Conservation (phyloP, 2,888 invertebrate species). For the Helleia helle region DNA sequence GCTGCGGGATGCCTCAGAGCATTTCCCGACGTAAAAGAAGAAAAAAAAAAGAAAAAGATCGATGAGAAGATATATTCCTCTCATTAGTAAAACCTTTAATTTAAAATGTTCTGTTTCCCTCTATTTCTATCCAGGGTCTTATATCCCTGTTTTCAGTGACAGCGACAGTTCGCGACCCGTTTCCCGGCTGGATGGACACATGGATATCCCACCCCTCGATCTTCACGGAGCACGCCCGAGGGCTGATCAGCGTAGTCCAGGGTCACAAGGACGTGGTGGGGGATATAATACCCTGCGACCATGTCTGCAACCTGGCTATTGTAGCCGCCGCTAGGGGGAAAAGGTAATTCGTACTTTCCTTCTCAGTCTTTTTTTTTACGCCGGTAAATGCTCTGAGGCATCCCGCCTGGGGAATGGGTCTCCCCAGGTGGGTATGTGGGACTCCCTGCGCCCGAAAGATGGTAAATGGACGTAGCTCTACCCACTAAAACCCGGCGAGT, state of each 20-base stretch:
- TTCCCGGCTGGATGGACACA: constrained; percentile 94
- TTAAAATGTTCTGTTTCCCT: not conserved
- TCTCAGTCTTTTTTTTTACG: too few relatives aligned
- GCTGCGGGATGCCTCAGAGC: too few relatives aligned
- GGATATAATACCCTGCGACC: constrained; percentile 81
- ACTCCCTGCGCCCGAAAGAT: too few relatives aligned
- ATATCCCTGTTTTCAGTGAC: constrained; percentile 51
- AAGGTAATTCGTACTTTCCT: constrained; percentile 8
- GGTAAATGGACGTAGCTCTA: too few relatives aligned
- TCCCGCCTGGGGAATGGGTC: too few relatives aligned
- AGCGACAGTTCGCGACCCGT: constrained; percentile 78
- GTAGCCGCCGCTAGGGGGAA: constrained; percentile 55
- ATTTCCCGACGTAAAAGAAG: too few relatives aligned
- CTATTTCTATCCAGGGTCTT: not conserved
- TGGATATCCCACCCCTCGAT: constrained; percentile 86
- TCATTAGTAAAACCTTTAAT: not conserved
- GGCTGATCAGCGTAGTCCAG: constrained; percentile 80
- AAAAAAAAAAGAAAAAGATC: too few relatives aligned
- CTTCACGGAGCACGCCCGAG: constrained; percentile 77
- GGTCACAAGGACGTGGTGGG: constrained; percentile 79
- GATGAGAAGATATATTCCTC: not conserved
- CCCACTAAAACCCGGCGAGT: too few relatives aligned
- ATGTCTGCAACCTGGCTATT: constrained; percentile 82
- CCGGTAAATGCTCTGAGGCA: too few relatives aligned
- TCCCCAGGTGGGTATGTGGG: too few relatives aligned